Evolutionary conservation across 2,888 invertebrate species (phyloP), one percentile per base, ranked within the genome.

Genomic region (Tipula lateralis): DNA sequence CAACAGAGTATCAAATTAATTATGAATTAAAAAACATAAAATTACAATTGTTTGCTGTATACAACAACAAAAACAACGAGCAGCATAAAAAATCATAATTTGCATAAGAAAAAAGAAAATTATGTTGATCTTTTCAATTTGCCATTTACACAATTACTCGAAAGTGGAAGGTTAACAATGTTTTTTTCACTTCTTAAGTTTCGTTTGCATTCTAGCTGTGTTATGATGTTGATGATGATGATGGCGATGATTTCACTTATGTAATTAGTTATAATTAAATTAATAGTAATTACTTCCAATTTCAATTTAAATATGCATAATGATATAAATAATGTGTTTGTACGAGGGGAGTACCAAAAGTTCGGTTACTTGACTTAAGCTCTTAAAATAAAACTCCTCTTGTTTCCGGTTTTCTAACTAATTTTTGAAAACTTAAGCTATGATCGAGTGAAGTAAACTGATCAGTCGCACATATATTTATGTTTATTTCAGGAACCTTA

Each of bases 61-160:
- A 50, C 12, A 32, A 39, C 13, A 50, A 50, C 44, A 50, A 50
- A 50, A 36, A 44, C 44, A 13, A n/a, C n/a, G n/a, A n/a, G n/a
- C n/a, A 66, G 24, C 66, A 24, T 24, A 66, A 66, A 50, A 66
- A 66, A 24, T 66, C 66, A 24, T 24, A 24, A 66, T 66, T 66
- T 66, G 66, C 66, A 66, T 66, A 66, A 66, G n/a, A 66, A 66
- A 44, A n/a, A 44, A 44, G n/a, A 44, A 44, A 66, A 66, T 66
- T 24, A 66, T 66, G 66, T 66, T 66, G 66, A 24, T 66, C 66
- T 66, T 66, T 66, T 24, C 66, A 66, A 66, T 66, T 24, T 66
- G 66, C 66, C 66, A 66, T 66, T 66, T 12, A 66, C 66, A 66
- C 66, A 66, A 66, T 9, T 24, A 66, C 9, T 24, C 19, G 66